These are phyloP conservation scores for Pangasius djambal DNA, from an alignment of 2,797 vertebrate species.

Conservation along the genomic window DNA sequence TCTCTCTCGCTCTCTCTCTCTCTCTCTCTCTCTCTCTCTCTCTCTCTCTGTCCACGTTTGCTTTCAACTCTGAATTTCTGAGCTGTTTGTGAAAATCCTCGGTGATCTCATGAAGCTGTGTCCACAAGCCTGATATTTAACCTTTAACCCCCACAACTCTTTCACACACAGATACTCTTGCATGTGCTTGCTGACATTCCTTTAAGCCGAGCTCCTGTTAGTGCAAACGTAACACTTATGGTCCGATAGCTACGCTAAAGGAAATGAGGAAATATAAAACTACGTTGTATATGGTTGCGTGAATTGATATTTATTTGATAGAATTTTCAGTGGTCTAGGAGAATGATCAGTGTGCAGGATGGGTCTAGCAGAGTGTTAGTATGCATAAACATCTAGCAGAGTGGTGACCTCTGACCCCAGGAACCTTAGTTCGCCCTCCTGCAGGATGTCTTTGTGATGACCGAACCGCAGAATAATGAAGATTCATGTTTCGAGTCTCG, in stretches of 20 bases:
- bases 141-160: background rate
- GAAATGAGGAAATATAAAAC: background rate
- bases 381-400: background rate
- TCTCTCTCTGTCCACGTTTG: background rate
- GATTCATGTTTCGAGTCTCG: background rate
- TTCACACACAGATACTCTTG: background rate
- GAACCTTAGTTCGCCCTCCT: background rate
- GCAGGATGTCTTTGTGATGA: background rate
- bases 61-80: constrained; percentile 14
- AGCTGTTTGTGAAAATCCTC: constrained; percentile 38
- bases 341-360: background rate
- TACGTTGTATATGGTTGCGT: background rate
- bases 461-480: background rate
- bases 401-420: background rate
- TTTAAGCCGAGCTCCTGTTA: background rate
- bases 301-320: background rate
- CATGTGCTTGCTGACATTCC: background rate
- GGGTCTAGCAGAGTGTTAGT: background rate
- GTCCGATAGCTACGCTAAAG: background rate
- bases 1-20: background rate
- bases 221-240: background rate
- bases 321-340: background rate
- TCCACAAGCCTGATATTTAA: constrained; percentile 37
- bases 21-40: background rate
- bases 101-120: constrained; percentile 41